A percentile compares a stretch with the other conserved stretches of the same genome.
These are phyloP conservation scores for Pocillopora verrucosa DNA, from an alignment of 64 coral and sea anemone genomes.

Conservation along the genomic window DNA sequence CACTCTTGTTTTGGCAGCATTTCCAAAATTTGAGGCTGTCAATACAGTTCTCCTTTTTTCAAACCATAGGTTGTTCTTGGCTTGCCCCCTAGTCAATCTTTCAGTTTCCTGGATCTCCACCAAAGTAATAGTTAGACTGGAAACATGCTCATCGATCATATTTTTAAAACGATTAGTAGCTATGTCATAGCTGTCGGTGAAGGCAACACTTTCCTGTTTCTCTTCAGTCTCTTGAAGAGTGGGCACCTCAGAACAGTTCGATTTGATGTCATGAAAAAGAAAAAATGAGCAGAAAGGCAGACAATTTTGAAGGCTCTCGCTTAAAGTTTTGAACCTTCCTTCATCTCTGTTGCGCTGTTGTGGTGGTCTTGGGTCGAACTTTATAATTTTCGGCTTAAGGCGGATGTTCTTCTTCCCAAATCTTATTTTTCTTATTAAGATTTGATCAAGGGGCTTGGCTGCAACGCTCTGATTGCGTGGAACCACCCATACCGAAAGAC, in stretches of 20 bases:
- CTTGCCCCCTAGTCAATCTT: conserved; percentile 43
- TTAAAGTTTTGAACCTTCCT: conserved; percentile 36
- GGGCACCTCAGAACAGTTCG: conserved; percentile 27
- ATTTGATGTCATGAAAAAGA: conserved; percentile 58
- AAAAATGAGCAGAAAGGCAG: conserved; percentile 49
- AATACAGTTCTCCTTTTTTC: conserved; percentile 57
- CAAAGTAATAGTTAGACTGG: conserved; percentile 26
- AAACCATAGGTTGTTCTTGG: conserved; percentile 55
- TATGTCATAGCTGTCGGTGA: conserved; percentile 64
- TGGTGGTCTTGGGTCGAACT: conserved; percentile 42
- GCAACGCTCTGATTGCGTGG: conserved; percentile 21
- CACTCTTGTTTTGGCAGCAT: conserved; percentile 51
- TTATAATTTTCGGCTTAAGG: conserved; percentile 37
- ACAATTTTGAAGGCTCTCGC: conserved; percentile 54
- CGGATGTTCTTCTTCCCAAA: conserved; percentile 58
- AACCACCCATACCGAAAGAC: conserved; percentile 34
- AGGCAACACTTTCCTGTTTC: conserved; percentile 35
- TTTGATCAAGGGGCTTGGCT: conserved; percentile 39
- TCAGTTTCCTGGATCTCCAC: conserved; percentile 50
- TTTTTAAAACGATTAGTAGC: conserved; percentile 46
- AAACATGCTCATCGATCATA: conserved; percentile 50
- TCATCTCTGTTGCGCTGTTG: conserved; percentile 27
- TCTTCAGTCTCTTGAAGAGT: conserved; percentile 27
- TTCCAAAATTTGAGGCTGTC: conserved; percentile 74
- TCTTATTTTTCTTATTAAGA: conserved; percentile 37